Percentiles rank a stretch among this genome's conserved stretches.
These are phyloP conservation scores for Thecocarcelia acutangulata DNA, from an alignment of 2,888 invertebrate genomes.

Conservation along the genomic window DNA sequence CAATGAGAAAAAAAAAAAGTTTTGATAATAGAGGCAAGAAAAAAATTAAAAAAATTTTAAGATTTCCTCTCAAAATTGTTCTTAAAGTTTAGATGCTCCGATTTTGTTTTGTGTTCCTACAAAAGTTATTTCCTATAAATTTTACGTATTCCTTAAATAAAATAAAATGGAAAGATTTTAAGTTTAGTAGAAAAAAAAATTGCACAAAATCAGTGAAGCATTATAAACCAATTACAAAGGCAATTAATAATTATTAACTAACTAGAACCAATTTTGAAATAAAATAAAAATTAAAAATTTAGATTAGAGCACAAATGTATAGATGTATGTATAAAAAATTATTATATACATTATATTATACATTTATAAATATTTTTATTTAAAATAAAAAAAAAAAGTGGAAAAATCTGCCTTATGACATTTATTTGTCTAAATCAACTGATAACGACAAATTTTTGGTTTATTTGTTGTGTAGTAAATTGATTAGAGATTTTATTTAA, in stretches of 20 bases:
- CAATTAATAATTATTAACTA: constrained; percentile 79
- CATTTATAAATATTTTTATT: constrained; percentile 7
- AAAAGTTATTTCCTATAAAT: too few species aligned
- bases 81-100: too few species aligned
- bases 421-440: constrained; percentile 47
- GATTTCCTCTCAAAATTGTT: too few species aligned
- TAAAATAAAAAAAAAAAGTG: constrained; percentile 9
- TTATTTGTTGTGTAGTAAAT: constrained; percentile 22
- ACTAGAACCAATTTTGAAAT: constrained; percentile 78
- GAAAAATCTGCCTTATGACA: constrained; percentile 27
- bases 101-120: too few species aligned
- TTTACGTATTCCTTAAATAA: background rate
- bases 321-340: background rate
- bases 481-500: constrained; percentile 47
- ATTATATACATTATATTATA: background rate
- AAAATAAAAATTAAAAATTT: too few species aligned
- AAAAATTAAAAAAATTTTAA: too few species aligned
- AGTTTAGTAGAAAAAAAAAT: constrained; percentile 47
- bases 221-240: constrained; percentile 78
- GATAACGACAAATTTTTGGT: constrained; percentile 43
- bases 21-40: too few species aligned
- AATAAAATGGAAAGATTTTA: constrained; percentile 14
- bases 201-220: constrained; percentile 73
- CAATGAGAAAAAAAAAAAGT: too few species aligned
- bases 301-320: constrained; percentile 53